Evolutionary conservation across 1,140 invertebrate species (phyloP).

Genomic region (Theocolax elegans): DNA sequence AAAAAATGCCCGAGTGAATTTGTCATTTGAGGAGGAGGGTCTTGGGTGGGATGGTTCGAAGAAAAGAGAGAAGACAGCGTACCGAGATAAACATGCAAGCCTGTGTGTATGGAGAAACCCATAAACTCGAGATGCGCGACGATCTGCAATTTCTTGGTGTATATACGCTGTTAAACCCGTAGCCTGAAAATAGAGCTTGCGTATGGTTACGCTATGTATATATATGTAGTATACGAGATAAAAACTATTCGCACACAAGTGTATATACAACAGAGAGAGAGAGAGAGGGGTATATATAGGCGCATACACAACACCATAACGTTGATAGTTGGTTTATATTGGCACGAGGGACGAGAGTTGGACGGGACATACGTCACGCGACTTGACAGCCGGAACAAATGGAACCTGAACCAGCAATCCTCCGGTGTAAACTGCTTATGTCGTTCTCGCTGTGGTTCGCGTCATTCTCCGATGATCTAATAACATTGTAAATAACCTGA

Average conservation of each 20-base stretch:
- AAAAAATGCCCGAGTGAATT: constrained; percentile 11
- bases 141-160: constrained; percentile 8
- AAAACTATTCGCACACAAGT: constrained; percentile 27
- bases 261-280: too few relatives aligned
- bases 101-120: background rate
- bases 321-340: constrained; percentile 17
- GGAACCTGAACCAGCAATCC: constrained; percentile 68
- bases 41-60: background rate
- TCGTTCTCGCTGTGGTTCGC: constrained; percentile 41
- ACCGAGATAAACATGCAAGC: background rate
- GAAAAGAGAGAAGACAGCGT: background rate
- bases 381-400: constrained; percentile 65
- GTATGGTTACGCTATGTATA: too few relatives aligned
- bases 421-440: constrained; percentile 65
- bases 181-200: constrained; percentile 22
- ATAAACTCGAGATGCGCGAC: constrained; percentile 2
- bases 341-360: constrained; percentile 37
- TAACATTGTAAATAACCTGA: constrained; percentile 53
- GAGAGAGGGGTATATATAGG: too few relatives aligned
- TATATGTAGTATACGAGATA: constrained; percentile 25
- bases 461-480: constrained; percentile 59
- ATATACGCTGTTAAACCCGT: constrained; percentile 13
- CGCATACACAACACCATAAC: too few relatives aligned
- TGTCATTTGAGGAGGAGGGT: background rate
- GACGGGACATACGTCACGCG: constrained; percentile 63